Evolutionary conservation across 2,797 vertebrate genomes (phyloP).

Genomic region (Rhinogobio ventralis): DNA sequence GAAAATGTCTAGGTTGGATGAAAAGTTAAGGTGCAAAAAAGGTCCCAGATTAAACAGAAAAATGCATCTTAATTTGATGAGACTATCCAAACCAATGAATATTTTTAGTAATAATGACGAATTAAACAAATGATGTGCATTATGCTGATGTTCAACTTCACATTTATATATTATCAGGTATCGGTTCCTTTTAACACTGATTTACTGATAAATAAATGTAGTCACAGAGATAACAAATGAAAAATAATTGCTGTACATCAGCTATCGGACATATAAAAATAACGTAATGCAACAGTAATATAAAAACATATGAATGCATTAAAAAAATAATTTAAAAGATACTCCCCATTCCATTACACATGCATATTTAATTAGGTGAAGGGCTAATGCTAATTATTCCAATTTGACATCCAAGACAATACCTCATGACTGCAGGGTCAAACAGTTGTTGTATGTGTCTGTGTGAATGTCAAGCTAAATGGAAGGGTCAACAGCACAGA

Average conservation of each 20-base stretch:
- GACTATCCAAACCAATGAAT: background rate
- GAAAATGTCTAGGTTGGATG: background rate
- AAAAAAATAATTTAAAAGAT: no score
- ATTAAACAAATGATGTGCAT: slow-evolving; percentile 1
- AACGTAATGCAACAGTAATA: background rate
- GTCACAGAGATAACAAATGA: no score
- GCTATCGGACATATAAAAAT: background rate
- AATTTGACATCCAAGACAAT: background rate
- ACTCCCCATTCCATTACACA: background rate
- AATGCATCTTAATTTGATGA: background rate
- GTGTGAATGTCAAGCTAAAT: background rate
- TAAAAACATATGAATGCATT: no score
- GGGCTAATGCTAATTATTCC: slow-evolving; percentile 5
- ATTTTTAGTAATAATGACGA: background rate
- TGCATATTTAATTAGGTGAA: background rate
- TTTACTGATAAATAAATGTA: background rate
- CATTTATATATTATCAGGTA: background rate
- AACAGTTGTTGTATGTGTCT: background rate
- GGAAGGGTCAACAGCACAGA: background rate
- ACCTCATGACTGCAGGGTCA: background rate
- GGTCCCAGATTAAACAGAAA: background rate
- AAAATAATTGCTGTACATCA: background rate
- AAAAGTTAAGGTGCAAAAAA: background rate
- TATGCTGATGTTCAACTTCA: background rate
- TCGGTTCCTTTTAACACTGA: background rate